phyloP scores from a whole-genome alignment of 1,140 invertebrate genomes.

The Venturia canescens region DNA sequence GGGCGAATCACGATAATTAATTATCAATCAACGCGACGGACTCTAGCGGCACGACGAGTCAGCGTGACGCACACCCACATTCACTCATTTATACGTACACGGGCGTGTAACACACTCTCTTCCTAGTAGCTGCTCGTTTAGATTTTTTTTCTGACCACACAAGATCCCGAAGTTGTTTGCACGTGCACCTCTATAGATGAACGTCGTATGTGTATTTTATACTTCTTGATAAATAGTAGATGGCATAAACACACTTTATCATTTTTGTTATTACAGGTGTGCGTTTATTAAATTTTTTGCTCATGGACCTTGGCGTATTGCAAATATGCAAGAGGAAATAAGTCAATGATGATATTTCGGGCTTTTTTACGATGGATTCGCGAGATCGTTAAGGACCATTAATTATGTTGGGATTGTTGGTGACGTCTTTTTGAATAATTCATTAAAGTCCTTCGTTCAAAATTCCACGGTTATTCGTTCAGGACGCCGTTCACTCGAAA shows the following conservation, averaged over 20 bases:
- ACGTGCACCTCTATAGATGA: not conserved
- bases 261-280: not conserved
- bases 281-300: not conserved
- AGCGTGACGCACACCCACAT: conserved; percentile 38
- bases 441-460: not conserved
- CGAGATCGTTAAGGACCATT: conserved; percentile 1
- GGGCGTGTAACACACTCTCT: not conserved
- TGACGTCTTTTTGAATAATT: not conserved
- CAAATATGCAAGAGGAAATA: not conserved
- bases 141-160: not conserved
- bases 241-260: conserved; percentile 3
- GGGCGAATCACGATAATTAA: conserved; percentile 65
- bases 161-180: not conserved
- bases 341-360: not conserved
- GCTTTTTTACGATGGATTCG: not conserved
- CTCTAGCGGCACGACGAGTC: conserved; percentile 32
- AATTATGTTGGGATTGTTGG: not conserved
- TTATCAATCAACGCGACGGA: conserved; percentile 65
- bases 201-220: not conserved
- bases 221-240: not conserved
- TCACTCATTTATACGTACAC: not conserved
- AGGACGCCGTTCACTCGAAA: not conserved
- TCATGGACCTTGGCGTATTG: not conserved
- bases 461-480: not conserved
- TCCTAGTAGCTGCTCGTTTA: conserved; percentile 3